Evolutionary conservation across 2,888 invertebrate genomes (phyloP), one percentile per base, ranked within the genome.

Genomic region (Aphodius sticticus): DNA sequence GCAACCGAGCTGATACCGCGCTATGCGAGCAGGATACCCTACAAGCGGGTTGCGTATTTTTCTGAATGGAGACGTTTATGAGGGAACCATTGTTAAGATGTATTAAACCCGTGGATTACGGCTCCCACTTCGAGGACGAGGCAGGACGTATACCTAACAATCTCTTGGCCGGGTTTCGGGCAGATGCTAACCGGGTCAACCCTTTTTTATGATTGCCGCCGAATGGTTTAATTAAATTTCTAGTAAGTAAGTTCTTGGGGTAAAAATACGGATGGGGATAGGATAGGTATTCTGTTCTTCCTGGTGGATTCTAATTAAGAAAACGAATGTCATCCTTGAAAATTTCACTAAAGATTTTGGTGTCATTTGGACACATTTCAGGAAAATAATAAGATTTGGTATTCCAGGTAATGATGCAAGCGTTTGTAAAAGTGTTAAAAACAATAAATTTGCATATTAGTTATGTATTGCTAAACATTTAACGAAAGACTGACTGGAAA

Each of bases 1-100:
- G 74, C 77, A 77, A 69, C 74, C 84, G 83, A 85, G 83, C 81
- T 84, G 85, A 84, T 84, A 79, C 78, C 76, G 69, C 35, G 38
- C 53, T 16, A 71, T 71, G 35, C 80, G 36, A 75, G 15, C 71
- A 69, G 70, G 76, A 37, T 69, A 79, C 5, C 72, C 77, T 15
- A 70, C 53, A 70, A 16, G 53, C n/a, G 15, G 16, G 74, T 3
- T 26, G 70, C 75, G 78, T 81, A 81, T 81, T 81, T 81, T 81
- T 81, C 81, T 78, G 77, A 81, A 81, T 78, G 77, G 81, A 78
- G 81, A 81, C 81, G 81, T 81, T 81, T 81, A 81, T 79, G 81
- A 81, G 77, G 16, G 74, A 16, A 76, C 72, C 78, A 79, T 81
- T 81, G 81, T 81, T 78, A 78, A 78, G 81, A 81, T 78, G 81